Evolutionary conservation across 1,140 invertebrate species (phyloP).

Genomic region (Cyphomyrmex costatus): DNA sequence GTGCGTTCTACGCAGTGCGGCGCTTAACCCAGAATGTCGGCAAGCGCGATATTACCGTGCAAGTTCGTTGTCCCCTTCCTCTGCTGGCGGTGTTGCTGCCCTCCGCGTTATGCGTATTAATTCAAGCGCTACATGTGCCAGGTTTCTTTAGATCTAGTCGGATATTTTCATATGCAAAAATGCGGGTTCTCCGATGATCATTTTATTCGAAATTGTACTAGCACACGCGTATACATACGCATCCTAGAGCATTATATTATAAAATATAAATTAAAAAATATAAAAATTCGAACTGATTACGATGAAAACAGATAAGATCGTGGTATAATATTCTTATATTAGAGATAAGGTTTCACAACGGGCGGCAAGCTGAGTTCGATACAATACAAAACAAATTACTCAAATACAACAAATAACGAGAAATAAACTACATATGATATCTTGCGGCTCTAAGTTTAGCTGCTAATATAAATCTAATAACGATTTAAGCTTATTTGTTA

Average conservation of each 20-base stretch:
- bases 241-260: no score
- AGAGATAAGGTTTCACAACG: no score
- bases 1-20: constrained; percentile 69
- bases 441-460: no score
- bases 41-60: constrained; percentile 61
- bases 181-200: not conserved
- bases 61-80: constrained; percentile 79
- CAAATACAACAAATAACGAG: no score
- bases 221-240: not conserved
- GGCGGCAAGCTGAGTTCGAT: no score
- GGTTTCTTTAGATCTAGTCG: not conserved
- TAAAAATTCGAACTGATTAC: no score
- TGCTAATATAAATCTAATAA: not conserved
- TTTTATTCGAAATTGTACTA: not conserved
- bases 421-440: no score
- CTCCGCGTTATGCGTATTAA: constrained; percentile 56
- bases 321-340: no score
- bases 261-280: no score
- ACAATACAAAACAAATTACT: no score
- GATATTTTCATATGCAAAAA: constrained; percentile 10
- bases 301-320: no score
- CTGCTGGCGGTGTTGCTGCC: constrained; percentile 52
- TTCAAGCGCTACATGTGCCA: not conserved
- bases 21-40: constrained; percentile 76
- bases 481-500: no score